These are phyloP conservation scores for Amphipyra berbera DNA, from an alignment of 2,888 invertebrate genomes.

Conservation along the genomic window DNA sequence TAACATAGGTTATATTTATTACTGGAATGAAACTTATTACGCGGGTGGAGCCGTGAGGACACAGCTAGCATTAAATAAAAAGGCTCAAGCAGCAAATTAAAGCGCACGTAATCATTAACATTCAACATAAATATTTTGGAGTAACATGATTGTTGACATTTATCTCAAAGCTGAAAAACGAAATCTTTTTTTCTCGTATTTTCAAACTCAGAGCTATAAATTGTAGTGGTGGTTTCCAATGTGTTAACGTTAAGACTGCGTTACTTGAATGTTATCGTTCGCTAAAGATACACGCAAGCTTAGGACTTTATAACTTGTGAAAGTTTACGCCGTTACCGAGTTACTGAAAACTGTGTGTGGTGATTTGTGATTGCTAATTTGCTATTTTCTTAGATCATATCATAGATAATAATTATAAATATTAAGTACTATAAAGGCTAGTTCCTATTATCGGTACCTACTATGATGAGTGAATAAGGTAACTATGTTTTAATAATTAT, in stretches of 20 bases:
- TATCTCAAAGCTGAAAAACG: background rate
- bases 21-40: too few relatives aligned
- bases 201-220: constrained; percentile 12
- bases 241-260: constrained; percentile 27
- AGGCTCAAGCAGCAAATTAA: too few relatives aligned
- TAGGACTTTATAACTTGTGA: constrained; percentile 11
- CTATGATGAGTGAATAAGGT: too few relatives aligned
- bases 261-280: constrained; percentile 51
- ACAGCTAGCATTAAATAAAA: too few relatives aligned
- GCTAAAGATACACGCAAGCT: constrained; percentile 49
- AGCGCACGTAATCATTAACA: too few relatives aligned
- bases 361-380: too few relatives aligned
- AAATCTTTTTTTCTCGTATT: constrained; percentile 14
- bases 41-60: too few relatives aligned
- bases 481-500: too few relatives aligned
- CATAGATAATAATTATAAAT: too few relatives aligned
- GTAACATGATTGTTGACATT: background rate
- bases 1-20: too few relatives aligned
- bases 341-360: constrained; percentile 18
- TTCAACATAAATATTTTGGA: background rate
- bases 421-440: too few relatives aligned
- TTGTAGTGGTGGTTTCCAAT: constrained; percentile 23
- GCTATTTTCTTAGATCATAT: background rate
- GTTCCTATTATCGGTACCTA: too few relatives aligned
- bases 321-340: constrained; percentile 6